These are phyloP conservation scores for Tipula vernalis DNA, from an alignment of 2,888 invertebrate species.

Conservation along the genomic window DNA sequence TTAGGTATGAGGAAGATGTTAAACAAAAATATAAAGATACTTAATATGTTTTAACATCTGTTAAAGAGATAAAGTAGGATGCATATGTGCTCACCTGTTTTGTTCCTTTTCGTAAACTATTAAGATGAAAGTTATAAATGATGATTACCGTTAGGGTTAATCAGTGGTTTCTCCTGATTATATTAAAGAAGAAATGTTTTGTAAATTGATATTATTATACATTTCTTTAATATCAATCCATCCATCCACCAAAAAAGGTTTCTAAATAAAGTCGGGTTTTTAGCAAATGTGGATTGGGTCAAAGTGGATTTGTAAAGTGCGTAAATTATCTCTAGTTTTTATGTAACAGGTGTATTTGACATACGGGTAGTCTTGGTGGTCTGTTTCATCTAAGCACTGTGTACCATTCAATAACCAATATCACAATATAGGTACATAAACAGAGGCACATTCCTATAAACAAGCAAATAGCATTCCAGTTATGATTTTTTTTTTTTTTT, in stretches of 20 bases:
- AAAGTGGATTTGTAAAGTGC: background rate
- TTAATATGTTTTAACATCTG: background rate
- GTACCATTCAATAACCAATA: no score
- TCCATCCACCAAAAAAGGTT: background rate
- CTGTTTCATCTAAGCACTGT: background rate
- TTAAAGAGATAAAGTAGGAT: background rate
- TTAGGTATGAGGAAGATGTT: background rate
- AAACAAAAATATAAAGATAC: background rate
- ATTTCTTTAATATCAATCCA: background rate
- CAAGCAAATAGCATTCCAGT: background rate
- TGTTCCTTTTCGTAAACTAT: background rate
- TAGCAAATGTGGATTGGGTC: background rate
- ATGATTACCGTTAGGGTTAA: background rate
- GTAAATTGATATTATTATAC: background rate
- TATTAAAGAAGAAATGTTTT: background rate
- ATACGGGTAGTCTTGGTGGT: background rate
- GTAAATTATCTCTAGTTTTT: background rate
- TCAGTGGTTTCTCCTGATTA: background rate
- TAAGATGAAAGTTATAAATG: background rate
- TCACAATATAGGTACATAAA: no score
- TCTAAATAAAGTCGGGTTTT: background rate
- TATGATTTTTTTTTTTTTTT: background rate
- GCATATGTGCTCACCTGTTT: background rate
- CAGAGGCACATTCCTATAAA: background rate
- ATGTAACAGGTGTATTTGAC: background rate